Evolutionary conservation across 2,797 vertebrate species (phyloP).

Genomic region (Sphenopsis melanotis): DNA sequence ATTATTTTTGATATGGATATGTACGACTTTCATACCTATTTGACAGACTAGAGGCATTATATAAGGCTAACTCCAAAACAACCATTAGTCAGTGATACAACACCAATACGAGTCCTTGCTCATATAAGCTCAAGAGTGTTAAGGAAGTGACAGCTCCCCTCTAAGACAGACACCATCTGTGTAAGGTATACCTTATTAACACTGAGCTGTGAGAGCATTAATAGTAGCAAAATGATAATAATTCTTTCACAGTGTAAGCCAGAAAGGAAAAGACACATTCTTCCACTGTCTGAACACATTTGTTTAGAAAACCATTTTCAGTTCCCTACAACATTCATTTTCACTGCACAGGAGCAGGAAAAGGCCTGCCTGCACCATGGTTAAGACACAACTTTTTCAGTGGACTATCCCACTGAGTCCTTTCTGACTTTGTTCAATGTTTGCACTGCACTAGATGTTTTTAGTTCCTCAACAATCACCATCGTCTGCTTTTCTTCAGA

Average conservation of each 20-base stretch:
- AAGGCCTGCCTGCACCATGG: conserved; percentile 8
- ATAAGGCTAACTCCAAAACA: background rate
- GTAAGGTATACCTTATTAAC: background rate
- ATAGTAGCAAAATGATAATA: background rate
- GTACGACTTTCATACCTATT: background rate
- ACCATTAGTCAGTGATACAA: background rate
- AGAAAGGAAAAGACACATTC: background rate
- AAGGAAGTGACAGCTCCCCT: background rate
- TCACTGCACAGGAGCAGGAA: conserved; percentile 44
- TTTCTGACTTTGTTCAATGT: background rate
- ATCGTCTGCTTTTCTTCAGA: background rate
- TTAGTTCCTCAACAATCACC: background rate
- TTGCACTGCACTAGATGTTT: background rate
- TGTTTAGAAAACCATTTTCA: conserved; percentile 32
- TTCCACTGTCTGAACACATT: background rate
- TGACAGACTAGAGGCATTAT: background rate
- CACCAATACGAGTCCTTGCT: background rate
- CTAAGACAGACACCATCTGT: background rate
- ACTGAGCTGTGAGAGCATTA: background rate
- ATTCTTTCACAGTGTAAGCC: background rate
- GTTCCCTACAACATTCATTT: conserved; percentile 40
- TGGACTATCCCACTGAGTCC: background rate
- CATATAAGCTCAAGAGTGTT: background rate
- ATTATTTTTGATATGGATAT: background rate
- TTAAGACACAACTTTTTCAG: conserved; percentile 38